Evolutionary conservation across 35 echinoderm and acorn worm species (phyloP).

Genomic region (Heliocidaris tuberculata): DNA sequence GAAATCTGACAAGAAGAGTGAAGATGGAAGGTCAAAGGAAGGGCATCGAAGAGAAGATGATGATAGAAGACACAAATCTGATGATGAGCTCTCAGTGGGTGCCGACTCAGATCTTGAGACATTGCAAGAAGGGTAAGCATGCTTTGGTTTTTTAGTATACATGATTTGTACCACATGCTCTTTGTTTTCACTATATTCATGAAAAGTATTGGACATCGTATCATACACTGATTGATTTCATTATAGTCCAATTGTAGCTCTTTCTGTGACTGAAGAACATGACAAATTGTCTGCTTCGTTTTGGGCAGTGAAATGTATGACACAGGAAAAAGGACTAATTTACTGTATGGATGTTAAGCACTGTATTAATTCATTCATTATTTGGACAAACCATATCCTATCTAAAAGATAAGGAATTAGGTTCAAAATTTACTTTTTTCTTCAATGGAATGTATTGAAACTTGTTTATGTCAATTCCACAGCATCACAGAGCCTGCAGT

Average conservation of each 20-base stretch:
- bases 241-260: not conserved
- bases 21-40: not conserved
- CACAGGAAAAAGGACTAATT: too few relatives aligned
- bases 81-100: conserved; percentile 70
- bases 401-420: not conserved
- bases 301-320: not conserved
- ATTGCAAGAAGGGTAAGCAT: conserved; percentile 38
- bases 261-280: not conserved
- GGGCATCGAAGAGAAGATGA: not conserved
- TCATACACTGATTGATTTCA: not conserved
- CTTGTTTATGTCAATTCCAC: not conserved
- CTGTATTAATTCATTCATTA: not conserved
- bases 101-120: conserved; percentile 60
- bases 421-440: not conserved
- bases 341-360: not conserved
- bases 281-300: not conserved
- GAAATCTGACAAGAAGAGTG: not conserved
- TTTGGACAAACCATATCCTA: not conserved
- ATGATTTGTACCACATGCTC: not conserved
- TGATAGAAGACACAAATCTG: conserved; percentile 46
- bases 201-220: not conserved
- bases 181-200: not conserved
- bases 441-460: not conserved
- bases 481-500: not conserved
- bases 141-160: not conserved